Conservation (phyloP, 2,113 vertebrate genomes). For the Malurus melanocephalus region DNA sequence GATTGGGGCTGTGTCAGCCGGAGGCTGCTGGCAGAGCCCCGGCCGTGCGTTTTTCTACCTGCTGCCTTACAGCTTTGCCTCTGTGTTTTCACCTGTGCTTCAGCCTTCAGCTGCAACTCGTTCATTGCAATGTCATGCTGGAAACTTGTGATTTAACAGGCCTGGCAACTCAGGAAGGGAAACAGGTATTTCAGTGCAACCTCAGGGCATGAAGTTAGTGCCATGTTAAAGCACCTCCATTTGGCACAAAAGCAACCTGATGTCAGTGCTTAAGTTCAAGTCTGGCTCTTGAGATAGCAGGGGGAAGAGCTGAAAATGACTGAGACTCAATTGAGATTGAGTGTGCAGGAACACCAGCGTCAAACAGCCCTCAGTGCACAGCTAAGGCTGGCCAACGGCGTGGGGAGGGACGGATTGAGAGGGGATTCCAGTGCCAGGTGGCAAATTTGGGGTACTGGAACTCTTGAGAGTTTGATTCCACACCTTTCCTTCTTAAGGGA, state of each 20-base stretch:
- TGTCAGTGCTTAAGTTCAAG: fast-evolving
- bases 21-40: neutral
- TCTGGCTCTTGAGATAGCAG: neutral
- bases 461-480: neutral
- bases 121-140: fast-evolving
- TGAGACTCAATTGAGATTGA: neutral
- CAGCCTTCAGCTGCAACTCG: neutral
- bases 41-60: neutral
- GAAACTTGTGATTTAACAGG: neutral
- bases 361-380: neutral
- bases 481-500: neutral
- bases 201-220: neutral
- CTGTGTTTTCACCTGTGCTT: neutral
- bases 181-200: neutral
- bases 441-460: neutral
- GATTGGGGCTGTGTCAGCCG: neutral
- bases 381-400: neutral
- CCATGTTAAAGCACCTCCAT: neutral
- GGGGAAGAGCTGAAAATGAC: neutral
- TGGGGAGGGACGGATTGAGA: neutral
- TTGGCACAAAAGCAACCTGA: neutral
- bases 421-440: neutral
- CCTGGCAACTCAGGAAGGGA: neutral
- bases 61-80: neutral
- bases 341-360: neutral